Conservation (phyloP, 2,888 invertebrate genomes). For the Pimpla rufipes region DNA sequence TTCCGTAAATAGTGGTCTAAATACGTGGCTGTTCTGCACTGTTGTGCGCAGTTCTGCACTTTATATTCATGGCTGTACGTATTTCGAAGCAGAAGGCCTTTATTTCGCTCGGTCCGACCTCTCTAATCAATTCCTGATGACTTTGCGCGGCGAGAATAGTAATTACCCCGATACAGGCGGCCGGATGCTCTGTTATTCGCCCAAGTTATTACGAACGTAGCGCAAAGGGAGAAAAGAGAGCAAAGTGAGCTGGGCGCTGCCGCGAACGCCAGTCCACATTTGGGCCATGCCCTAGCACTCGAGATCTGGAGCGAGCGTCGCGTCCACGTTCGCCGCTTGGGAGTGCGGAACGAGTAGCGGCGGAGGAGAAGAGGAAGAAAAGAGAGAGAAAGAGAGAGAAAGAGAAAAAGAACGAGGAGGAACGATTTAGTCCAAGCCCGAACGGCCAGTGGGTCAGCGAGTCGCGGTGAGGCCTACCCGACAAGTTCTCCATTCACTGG, state of each 20-base stretch:
- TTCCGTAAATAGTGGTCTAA: neutral
- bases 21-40: neutral
- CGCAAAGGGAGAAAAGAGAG: constrained; percentile 14
- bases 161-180: constrained; percentile 7
- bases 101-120: neutral
- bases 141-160: neutral
- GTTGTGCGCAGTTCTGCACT: neutral
- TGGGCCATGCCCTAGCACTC: constrained; percentile 59
- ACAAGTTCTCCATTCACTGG: constrained; percentile 69
- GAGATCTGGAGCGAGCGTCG: constrained; percentile 56
- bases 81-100: neutral
- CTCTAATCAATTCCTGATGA: neutral
- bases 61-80: neutral
- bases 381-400: constrained; percentile 29
- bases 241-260: neutral
- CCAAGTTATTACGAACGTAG: constrained; percentile 17
- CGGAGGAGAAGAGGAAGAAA: constrained; percentile 45
- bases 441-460: constrained; percentile 73
- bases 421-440: constrained; percentile 70
- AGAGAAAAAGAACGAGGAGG: constrained; percentile 41
- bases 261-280: constrained; percentile 50
- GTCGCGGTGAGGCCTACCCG: constrained; percentile 57
- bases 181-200: constrained; percentile 7
- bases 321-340: constrained; percentile 28
- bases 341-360: constrained; percentile 34